Evolutionary conservation across 2,113 vertebrate genomes (phyloP).

Genomic region (Arvicanthis niloticus): DNA sequence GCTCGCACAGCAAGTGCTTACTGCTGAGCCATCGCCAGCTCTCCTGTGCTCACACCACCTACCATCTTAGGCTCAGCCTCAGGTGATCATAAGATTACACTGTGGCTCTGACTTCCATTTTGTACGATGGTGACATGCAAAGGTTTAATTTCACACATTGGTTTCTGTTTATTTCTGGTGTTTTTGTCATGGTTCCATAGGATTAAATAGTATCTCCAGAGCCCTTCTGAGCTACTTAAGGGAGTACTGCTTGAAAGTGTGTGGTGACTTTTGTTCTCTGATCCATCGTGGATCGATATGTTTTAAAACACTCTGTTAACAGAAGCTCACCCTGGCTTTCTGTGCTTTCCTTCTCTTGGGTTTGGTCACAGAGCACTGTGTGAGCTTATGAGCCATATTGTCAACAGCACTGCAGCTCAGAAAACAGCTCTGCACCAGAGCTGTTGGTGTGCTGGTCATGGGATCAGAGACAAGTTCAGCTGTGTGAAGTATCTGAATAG

Average conservation of each 20-base stretch:
- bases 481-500: background rate
- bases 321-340: background rate
- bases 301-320: background rate
- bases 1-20: background rate
- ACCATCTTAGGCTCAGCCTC: background rate
- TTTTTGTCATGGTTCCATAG: background rate
- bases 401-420: background rate
- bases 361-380: background rate
- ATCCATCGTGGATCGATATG: background rate
- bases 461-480: background rate
- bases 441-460: background rate
- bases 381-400: background rate
- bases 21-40: background rate
- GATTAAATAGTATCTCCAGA: background rate
- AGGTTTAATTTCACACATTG: background rate
- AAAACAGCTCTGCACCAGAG: background rate
- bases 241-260: background rate
- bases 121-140: background rate
- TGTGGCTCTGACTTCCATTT: background rate
- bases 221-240: background rate
- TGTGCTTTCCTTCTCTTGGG: background rate
- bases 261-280: background rate
- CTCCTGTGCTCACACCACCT: background rate
- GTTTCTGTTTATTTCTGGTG: conserved; percentile 50
- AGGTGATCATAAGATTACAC: background rate